Percentiles rank a stretch among this genome's conserved stretches.
Conservation (phyloP, 2,888 invertebrate species). For the Coecobrya sp. region DNA sequence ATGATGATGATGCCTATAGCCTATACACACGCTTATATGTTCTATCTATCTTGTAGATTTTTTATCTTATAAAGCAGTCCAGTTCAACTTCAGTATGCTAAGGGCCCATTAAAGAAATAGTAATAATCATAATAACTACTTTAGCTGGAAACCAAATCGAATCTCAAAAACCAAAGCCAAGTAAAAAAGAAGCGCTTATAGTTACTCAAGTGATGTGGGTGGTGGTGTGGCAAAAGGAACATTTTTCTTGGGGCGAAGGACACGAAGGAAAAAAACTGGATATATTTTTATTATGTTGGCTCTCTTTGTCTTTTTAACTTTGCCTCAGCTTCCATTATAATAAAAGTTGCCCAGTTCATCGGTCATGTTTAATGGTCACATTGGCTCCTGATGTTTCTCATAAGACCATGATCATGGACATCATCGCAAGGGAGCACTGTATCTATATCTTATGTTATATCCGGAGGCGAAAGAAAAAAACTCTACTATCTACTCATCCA, state of each 20-base stretch:
- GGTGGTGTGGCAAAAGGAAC: too few relatives aligned
- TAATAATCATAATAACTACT: constrained; percentile 32
- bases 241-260: too few relatives aligned
- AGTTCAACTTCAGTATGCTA: too few relatives aligned
- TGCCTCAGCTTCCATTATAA: constrained; percentile 32
- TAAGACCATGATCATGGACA: background rate
- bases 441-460: background rate
- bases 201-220: background rate
- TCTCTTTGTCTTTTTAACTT: background rate
- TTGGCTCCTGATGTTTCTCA: constrained; percentile 68
- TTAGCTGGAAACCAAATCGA: constrained; percentile 5
- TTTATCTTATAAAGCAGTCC: too few relatives aligned
- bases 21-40: too few relatives aligned
- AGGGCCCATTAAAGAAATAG: background rate
- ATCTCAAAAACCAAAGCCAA: background rate
- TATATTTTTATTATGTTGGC: too few relatives aligned
- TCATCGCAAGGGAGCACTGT: background rate
- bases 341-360: constrained; percentile 59
- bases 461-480: background rate
- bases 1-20: background rate
- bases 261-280: too few relatives aligned
- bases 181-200: background rate
- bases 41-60: too few relatives aligned
- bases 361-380: constrained; percentile 74
- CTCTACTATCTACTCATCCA: background rate